These are phyloP conservation scores for Drosophila pseudotalamancana DNA, from an alignment of 2,888 invertebrate genomes.

Conservation along the genomic window DNA sequence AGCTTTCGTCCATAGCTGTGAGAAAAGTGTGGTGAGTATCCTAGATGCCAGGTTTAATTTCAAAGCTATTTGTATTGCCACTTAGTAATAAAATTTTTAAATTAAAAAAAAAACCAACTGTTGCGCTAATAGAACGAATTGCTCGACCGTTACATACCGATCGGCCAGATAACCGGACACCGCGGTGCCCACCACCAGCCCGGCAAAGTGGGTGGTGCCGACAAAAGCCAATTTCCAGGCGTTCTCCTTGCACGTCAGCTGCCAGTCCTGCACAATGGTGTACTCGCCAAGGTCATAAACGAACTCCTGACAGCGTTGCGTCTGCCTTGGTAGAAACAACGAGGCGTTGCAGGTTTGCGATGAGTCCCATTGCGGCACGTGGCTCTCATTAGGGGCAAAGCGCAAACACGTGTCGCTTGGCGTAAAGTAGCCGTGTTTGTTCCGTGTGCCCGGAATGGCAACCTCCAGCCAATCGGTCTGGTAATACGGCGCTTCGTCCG, in stretches of 20 bases:
- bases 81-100: not conserved
- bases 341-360: constrained; percentile 61
- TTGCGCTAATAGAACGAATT: not conserved
- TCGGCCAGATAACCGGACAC: constrained; percentile 87
- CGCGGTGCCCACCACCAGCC: constrained; percentile 87
- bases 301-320: constrained; percentile 85
- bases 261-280: constrained; percentile 87
- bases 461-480: constrained; percentile 84
- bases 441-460: constrained; percentile 85
- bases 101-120: constrained; percentile 9
- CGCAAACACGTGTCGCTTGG: constrained; percentile 78
- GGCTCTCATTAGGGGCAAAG: constrained; percentile 59
- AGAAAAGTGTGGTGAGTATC: not conserved
- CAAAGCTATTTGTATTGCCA: not conserved
- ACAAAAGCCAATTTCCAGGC: constrained; percentile 87
- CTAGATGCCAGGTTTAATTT: not conserved
- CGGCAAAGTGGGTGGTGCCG: constrained; percentile 87
- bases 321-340: constrained; percentile 80
- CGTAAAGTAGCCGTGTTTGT: constrained; percentile 73
- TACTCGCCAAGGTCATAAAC: constrained; percentile 85
- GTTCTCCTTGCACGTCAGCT: constrained; percentile 87
- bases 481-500: constrained; percentile 44
- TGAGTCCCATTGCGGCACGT: not conserved
- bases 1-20: constrained; percentile 86
- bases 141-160: constrained; percentile 82